phyloP scores from a whole-genome alignment of 2,797 vertebrate genomes.

The Telmatherina bonti region DNA sequence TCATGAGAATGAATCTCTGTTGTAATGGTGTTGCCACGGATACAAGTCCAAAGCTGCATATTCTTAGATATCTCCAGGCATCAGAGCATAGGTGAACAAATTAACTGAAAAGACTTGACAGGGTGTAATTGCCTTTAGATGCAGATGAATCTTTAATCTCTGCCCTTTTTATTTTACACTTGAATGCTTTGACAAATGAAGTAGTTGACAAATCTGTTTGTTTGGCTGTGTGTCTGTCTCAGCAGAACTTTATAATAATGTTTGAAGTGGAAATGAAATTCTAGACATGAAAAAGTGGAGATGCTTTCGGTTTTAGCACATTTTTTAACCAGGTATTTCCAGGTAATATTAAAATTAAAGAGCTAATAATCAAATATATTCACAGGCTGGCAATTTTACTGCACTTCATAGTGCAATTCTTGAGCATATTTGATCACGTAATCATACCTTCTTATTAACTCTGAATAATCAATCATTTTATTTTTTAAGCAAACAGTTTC shows the following conservation, averaged over 20 bases:
- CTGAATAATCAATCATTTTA: neutral
- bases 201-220: slow-evolving; percentile 41
- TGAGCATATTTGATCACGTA: neutral
- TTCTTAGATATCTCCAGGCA: slow-evolving; percentile 45
- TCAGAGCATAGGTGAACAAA: slow-evolving; percentile 55
- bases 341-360: neutral
- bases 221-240: slow-evolving; percentile 33
- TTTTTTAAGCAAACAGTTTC: neutral
- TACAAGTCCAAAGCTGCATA: slow-evolving; percentile 55
- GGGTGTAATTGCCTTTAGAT: slow-evolving; percentile 56
- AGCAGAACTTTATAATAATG: slow-evolving; percentile 10
- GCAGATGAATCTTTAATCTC: slow-evolving; percentile 64
- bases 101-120: slow-evolving; percentile 56
- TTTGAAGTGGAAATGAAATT: slow-evolving; percentile 30
- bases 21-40: slow-evolving; percentile 67
- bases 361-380: neutral
- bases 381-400: neutral
- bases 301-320: neutral
- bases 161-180: slow-evolving; percentile 55
- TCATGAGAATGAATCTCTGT: slow-evolving; percentile 36
- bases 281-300: neutral
- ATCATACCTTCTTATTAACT: neutral
- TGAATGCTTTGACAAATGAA: slow-evolving; percentile 50
- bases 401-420: neutral
- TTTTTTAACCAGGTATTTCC: neutral